phyloP scores from a whole-genome alignment of 2,113 vertebrate genomes.

The Piprites chloris region DNA sequence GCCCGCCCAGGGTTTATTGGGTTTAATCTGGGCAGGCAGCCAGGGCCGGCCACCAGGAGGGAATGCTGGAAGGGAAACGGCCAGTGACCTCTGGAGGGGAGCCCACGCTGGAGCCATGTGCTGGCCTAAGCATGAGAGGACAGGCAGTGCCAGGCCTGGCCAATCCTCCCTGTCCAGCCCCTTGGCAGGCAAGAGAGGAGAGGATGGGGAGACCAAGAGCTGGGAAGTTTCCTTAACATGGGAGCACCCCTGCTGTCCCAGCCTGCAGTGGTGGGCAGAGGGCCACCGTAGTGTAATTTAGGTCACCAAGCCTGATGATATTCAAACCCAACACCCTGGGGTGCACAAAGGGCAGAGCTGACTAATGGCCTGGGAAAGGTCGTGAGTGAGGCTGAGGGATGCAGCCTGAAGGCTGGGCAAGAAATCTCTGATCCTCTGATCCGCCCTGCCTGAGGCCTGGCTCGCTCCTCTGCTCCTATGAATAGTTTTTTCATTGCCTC shows the following conservation, averaged over 20 bases:
- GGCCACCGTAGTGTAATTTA: too few species aligned
- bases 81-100: not conserved
- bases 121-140: not conserved
- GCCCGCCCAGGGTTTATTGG: not conserved
- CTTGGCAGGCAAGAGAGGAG: not conserved
- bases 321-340: not conserved
- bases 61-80: not conserved
- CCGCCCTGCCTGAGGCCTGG: not conserved
- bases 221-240: not conserved
- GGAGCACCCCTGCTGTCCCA: not conserved
- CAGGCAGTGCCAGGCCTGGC: not conserved
- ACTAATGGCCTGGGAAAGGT: not conserved
- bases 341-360: not conserved
- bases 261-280: not conserved
- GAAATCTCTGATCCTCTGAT: not conserved
- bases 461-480: rapidly evolving
- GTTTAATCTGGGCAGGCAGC: not conserved
- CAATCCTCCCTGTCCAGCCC: not conserved
- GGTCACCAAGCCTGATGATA: not conserved
- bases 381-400: rapidly evolving
- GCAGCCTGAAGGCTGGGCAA: not conserved
- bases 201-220: not conserved
- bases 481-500: not conserved
- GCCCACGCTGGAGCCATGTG: not conserved
- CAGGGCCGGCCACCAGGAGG: not conserved